Conservation (phyloP, 1,140 invertebrate genomes). For the Apocrypta bakeri region DNA sequence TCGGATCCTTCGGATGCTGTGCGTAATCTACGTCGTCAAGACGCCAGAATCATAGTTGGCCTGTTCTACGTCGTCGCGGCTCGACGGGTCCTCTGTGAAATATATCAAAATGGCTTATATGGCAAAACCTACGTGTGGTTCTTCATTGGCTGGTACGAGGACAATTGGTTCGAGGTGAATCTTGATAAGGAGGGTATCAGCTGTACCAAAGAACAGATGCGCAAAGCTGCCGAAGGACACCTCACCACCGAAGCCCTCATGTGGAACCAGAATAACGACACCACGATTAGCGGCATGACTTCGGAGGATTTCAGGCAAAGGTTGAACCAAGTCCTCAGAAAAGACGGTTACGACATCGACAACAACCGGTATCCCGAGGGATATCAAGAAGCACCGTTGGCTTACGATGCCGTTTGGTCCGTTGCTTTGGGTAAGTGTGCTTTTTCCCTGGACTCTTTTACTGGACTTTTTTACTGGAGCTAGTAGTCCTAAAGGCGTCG, state of each 20-base stretch:
- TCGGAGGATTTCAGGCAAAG: conserved; percentile 84
- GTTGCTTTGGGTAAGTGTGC: conserved; percentile 88
- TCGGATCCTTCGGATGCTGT: conserved; percentile 98
- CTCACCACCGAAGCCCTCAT: conserved; percentile 98
- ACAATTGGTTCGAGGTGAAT: conserved; percentile 97
- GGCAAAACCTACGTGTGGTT: conserved; percentile 99
- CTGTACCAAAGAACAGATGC: conserved; percentile 95
- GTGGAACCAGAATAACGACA: conserved; percentile 96
- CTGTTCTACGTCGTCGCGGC: conserved; percentile 99
- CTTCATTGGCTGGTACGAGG: conserved; percentile 99
- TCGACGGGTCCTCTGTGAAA: conserved; percentile 95
- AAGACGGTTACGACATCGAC: conserved; percentile 87
- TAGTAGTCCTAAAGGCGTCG: too few relatives aligned
- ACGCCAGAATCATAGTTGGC: conserved; percentile 97
- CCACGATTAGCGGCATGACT: conserved; percentile 95
- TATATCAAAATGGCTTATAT: conserved; percentile 95
- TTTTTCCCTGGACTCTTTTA: too few relatives aligned
- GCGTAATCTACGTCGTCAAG: conserved; percentile 92
- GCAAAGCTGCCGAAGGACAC: conserved; percentile 95
- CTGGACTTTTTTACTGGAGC: too few relatives aligned
- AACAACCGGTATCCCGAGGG: conserved; percentile 91
- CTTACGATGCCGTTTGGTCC: conserved; percentile 99
- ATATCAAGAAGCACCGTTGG: conserved; percentile 97
- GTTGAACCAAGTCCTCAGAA: conserved; percentile 85
- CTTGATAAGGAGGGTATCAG: conserved; percentile 92